These are phyloP conservation scores for Elephas maximus DNA, from an alignment of 2,113 vertebrate genomes.

Conservation along the genomic window DNA sequence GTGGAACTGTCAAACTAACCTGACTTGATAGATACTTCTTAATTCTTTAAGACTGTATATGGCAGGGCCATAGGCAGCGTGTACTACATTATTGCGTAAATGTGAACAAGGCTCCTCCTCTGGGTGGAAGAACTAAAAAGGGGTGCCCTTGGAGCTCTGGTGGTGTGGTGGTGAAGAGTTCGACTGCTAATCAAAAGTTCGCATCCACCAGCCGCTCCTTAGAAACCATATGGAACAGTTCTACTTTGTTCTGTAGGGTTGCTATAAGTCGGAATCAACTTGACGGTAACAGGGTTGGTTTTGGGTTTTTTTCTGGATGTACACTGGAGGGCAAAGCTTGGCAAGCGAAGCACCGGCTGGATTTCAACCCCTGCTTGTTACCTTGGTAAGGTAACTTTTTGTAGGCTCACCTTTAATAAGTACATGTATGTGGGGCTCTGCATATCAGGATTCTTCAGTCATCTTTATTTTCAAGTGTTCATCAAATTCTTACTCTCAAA, in stretches of 20 bases:
- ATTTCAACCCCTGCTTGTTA: neutral
- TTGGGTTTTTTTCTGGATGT: neutral
- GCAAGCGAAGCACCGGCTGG: fast-evolving
- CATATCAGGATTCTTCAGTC: neutral
- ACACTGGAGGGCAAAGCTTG: neutral
- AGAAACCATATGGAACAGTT: too few species aligned
- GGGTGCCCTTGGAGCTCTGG: too few species aligned
- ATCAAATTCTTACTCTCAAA: neutral
- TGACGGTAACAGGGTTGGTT: too few species aligned
- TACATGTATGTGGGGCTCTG: neutral
- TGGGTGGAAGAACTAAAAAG: neutral
- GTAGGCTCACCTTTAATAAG: neutral
- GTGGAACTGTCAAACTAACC: neutral
- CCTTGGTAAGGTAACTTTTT: neutral
- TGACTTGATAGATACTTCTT: neutral
- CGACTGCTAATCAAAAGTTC: too few species aligned
- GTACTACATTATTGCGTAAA: neutral
- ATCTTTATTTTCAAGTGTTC: neutral
- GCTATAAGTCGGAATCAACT: too few species aligned
- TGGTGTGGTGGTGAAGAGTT: too few species aligned
- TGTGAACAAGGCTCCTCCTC: neutral
- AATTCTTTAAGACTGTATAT: neutral
- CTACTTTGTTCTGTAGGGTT: too few species aligned
- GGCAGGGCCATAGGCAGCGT: neutral
- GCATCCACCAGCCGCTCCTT: too few species aligned